These are phyloP conservation scores for Mus pahari DNA, from an alignment of 2,113 vertebrate genomes.

Conservation along the genomic window DNA sequence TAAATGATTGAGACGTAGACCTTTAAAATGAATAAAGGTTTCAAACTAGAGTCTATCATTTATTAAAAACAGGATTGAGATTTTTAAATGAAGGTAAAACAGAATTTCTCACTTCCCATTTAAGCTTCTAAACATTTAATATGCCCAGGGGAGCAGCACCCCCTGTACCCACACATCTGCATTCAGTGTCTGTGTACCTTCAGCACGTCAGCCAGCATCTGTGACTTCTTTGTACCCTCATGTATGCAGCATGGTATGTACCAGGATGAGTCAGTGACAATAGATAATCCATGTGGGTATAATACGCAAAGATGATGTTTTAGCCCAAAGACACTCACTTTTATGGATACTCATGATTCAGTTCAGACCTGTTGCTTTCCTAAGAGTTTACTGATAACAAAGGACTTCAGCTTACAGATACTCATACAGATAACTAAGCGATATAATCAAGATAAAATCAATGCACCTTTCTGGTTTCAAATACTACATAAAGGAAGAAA, in stretches of 20 bases:
- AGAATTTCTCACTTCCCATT: neutral
- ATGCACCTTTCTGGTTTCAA: neutral
- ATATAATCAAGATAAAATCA: neutral
- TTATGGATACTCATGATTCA: constrained; percentile 1
- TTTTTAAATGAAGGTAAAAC: constrained; percentile 3
- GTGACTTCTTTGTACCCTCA: neutral
- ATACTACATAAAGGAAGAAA: constrained; percentile 14
- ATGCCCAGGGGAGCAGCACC: neutral
- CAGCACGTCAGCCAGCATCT: neutral
- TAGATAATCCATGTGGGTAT: neutral
- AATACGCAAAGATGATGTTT: neutral
- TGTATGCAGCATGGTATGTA: neutral
- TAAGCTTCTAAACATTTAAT: neutral
- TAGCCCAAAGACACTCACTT: neutral
- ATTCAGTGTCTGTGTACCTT: neutral
- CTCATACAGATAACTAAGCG: neutral
- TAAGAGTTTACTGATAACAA: neutral
- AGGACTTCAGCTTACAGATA: neutral
- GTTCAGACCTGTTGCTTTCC: neutral
- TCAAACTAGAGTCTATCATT: neutral
- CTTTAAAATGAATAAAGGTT: constrained; percentile 1
- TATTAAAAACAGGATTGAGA: constrained; percentile 24
- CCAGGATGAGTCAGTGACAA: neutral
- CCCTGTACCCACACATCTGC: neutral
- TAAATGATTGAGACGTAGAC: neutral